Evolutionary conservation across 1,140 invertebrate genomes (phyloP), one percentile per base, ranked within the genome.

Genomic region (Helicoverpa armigera): DNA sequence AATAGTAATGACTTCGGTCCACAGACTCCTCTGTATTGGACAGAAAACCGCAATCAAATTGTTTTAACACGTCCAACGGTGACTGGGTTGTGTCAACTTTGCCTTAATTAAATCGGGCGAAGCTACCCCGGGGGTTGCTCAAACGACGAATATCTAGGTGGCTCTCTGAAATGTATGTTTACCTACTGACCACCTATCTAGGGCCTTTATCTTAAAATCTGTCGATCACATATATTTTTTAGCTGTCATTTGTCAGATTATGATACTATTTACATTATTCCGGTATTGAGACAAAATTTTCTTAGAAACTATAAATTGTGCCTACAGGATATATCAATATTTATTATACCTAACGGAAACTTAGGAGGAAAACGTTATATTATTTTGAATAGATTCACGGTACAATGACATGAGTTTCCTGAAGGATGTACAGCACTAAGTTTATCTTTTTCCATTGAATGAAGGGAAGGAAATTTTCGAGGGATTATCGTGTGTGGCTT

Each of bases 11-110:
- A 53, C 18, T 29, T 54, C 13, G 12, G 18, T 53, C 50, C 51
- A 53, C 51, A 69, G 0, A 35, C 11, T 29, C 9, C 43, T 67
- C 7, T 54, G 50, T 70, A 74, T 16, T 35, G 72, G 72, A 74
- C 29, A 11, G 56, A 74, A 74, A 74, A 74, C 56, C 73, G 35
- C 58, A 63, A 76, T 76, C 43, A 61, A 63, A 76, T 76, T 76
- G 31, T 54, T 56, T 74, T 74, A 54, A 56, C 54, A 74, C 54
- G 54, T 74, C 58, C 11, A 35, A 35, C 23, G 54, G 53, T 35
- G 53, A 74, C 51, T 74, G 70, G 58, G 43, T n/a, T 61, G 60
- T 61, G 73, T 76, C 70, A 74, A 74, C 70, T 56, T 56, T 54
- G 29, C 53, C 35, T 60, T 76, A 23, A 61, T 76, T 76, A 63